Percentiles rank a stretch among this genome's conserved stretches.
Evolutionary conservation across 2,797 vertebrate genomes (phyloP).

Genomic region (Oreochromis mossambicus): DNA sequence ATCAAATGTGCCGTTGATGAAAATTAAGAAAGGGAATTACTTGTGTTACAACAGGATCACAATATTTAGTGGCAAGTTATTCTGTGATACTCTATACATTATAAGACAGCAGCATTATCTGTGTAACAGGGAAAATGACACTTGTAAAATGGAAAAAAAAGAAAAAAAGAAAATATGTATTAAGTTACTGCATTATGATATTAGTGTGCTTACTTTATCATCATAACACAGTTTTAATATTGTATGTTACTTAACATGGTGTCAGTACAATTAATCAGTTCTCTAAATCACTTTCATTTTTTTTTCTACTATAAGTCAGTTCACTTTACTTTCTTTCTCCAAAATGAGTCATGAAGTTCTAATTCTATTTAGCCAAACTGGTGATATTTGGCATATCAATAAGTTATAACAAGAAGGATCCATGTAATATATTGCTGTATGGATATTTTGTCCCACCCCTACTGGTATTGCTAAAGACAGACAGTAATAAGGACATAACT

Average conservation of each 20-base stretch:
- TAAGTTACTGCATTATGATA: not conserved
- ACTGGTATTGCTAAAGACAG: not conserved
- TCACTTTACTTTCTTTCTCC: not conserved
- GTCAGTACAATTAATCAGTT: not conserved
- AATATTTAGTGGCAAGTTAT: not conserved
- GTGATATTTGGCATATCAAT: not conserved
- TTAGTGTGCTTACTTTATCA: not conserved
- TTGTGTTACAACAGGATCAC: accelerated
- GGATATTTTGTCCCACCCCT: not conserved
- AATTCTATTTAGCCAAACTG: not conserved
- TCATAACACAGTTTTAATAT: not conserved
- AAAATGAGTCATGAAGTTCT: not conserved
- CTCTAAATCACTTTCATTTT: not conserved
- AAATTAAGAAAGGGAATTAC: not conserved
- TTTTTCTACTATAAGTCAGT: not conserved
- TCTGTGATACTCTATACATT: not conserved
- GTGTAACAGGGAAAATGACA: not conserved
- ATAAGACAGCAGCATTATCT: not conserved
- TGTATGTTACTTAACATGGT: accelerated
- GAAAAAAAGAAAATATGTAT: not conserved
- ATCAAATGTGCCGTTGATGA: accelerated
- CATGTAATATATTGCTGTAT: not conserved
- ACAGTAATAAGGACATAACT: not conserved
- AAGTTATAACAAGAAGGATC: not conserved
- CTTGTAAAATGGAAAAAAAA: not conserved